These are phyloP conservation scores for Spicauda simplicius DNA, from an alignment of 2,888 invertebrate species.

Conservation along the genomic window DNA sequence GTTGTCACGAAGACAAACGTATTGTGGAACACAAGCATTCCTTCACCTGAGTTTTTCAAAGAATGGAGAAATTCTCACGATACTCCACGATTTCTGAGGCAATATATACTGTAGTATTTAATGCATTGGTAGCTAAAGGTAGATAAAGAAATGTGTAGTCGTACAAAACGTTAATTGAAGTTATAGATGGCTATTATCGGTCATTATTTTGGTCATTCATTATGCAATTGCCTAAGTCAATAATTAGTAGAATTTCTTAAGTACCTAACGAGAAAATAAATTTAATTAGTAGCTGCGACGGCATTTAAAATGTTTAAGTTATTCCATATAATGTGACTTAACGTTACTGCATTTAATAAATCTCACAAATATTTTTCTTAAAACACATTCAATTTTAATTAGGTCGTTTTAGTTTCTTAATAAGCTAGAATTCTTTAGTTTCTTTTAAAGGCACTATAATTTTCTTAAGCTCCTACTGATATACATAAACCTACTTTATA, in stretches of 20 bases:
- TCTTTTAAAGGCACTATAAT: not conserved
- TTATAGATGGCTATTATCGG: not conserved
- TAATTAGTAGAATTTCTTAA: not conserved
- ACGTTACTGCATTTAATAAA: not conserved
- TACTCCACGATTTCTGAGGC: slow-evolving; percentile 4
- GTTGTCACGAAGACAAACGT: slow-evolving; percentile 7
- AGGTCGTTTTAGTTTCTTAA: not conserved
- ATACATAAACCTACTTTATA: not conserved
- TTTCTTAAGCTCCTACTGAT: not conserved
- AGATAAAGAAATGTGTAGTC: not conserved
- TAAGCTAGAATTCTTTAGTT: not conserved
- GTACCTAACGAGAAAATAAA: not conserved
- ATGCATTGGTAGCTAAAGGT: not conserved
- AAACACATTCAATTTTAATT: not conserved
- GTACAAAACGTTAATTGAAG: too few species aligned
- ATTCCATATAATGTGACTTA: not conserved
- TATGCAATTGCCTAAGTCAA: not conserved
- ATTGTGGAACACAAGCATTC: not conserved
- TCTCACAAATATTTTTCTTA: not conserved
- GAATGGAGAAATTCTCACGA: slow-evolving; percentile 3
- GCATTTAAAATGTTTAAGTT: not conserved
- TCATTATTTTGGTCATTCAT: not conserved
- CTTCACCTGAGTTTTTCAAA: not conserved
- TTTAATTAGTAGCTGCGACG: not conserved
- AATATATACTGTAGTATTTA: not conserved